Evolutionary conservation across 2,113 vertebrate species (phyloP).

Genomic region (Xenopus laevis): DNA sequence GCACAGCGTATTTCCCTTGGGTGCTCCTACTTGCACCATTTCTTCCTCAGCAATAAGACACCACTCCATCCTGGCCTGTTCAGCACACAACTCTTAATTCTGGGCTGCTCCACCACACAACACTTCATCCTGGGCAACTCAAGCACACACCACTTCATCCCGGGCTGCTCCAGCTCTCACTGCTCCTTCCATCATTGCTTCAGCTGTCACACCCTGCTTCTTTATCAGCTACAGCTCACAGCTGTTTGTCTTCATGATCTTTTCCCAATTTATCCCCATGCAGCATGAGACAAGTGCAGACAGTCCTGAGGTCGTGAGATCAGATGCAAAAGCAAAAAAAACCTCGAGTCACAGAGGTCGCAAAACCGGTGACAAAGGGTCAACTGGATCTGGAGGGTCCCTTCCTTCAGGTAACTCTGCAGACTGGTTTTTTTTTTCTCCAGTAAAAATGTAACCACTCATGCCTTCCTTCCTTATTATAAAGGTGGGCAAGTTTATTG

Average conservation of each 20-base stretch:
- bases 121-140: no score
- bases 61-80: not conserved
- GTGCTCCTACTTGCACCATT: no score
- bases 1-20: no score
- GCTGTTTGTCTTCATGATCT: no score
- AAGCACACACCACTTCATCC: not conserved
- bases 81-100: not conserved
- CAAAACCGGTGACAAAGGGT: conserved; percentile 76
- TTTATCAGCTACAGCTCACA: no score
- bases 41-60: not conserved
- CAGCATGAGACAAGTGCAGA: conserved; percentile 77
- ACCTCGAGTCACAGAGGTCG: conserved; percentile 83
- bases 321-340: conserved; percentile 79
- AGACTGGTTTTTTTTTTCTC: not conserved
- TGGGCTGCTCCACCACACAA: no score
- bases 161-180: no score
- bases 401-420: conserved; percentile 13
- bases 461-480: not conserved
- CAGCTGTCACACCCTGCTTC: no score
- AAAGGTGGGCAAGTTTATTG: no score
- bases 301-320: conserved; percentile 62
- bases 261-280: conserved; percentile 44
- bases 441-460: not conserved
- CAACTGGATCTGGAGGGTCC: conserved; percentile 63
- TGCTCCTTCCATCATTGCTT: no score